Evolutionary conservation across 1,140 invertebrate genomes (phyloP).

Genomic region (Venustaconcha ellipsiformis): DNA sequence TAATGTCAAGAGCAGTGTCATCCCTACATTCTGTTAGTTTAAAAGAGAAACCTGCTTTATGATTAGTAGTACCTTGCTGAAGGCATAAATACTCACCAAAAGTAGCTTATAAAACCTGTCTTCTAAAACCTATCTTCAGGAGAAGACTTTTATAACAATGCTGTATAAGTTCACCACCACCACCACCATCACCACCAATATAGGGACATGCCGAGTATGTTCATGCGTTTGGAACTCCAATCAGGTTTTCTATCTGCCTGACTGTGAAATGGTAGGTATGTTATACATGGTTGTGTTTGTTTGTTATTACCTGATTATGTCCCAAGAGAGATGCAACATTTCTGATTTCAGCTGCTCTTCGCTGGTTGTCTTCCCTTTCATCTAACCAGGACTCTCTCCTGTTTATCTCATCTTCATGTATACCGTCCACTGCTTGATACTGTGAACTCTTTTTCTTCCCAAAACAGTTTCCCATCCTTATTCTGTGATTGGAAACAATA

Average conservation of each 20-base stretch:
- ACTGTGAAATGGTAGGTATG: background rate
- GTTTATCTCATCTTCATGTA: background rate
- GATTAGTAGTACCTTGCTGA: too few relatives aligned
- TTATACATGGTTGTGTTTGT: background rate
- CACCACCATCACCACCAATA: too few relatives aligned
- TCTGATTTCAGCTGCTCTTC: background rate
- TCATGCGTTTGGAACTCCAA: too few relatives aligned
- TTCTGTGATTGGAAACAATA: background rate
- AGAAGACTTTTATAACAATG: too few relatives aligned
- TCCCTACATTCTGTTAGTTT: too few relatives aligned
- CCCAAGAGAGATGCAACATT: background rate
- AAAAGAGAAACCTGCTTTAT: too few relatives aligned
- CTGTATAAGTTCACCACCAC: too few relatives aligned
- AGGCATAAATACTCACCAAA: too few relatives aligned
- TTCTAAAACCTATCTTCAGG: too few relatives aligned
- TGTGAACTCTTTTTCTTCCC: conserved; percentile 4
- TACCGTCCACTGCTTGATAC: background rate
- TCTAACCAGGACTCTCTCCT: conserved; percentile 1
- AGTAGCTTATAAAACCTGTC: too few relatives aligned
- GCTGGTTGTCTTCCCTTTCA: background rate
- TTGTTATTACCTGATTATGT: background rate
- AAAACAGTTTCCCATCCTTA: conserved; percentile 9
- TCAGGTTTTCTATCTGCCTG: background rate
- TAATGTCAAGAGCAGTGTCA: too few relatives aligned
- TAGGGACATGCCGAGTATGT: too few relatives aligned